Evolutionary conservation across 2,888 invertebrate species (phyloP), one percentile per base, ranked within the genome.

Genomic region (Archips crataeganus): DNA sequence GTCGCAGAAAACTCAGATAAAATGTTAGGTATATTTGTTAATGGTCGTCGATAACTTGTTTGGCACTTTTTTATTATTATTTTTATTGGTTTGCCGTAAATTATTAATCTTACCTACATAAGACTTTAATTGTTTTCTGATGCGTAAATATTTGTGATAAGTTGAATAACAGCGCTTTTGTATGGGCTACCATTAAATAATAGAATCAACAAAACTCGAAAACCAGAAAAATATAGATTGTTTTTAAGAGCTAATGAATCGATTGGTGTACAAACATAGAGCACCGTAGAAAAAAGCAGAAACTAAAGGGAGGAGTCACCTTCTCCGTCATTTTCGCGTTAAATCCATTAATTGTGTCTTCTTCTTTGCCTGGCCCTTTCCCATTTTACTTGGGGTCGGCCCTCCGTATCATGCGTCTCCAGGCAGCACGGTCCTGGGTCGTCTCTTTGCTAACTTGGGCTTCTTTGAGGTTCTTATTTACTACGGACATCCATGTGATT

Each of bases 11-110:
- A 45, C 10, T 36, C 11, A 8, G 13, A 23, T 45, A 39, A 54
- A 47, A 68, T 47, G 13, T 9, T 63, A 59, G 39, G 42, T 63
- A 60, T 64, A 6, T 72, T 64, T 68, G 62, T 51, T 42, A 32
- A 54, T 73, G 59, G 13, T 2, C 10, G 49, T 64, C 11, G 32
- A 34, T 64, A 51, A 39, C 9, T 15, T 47, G 45, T 63, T 63
- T 47, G 45, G 8, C 45, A 34, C 32, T 57, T 32, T 54, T 57
- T 54, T 45, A 54, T 23, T 23, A 54, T 15, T 23, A n/a, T 54
- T 57, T 39, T 62, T 70, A 60, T 71, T 66, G 42, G 32, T 42
- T 60, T 64, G n/a, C 13, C 42, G 11, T 62, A 57, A 57, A 57
- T 57, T 57, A 32, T 10, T 57, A 57, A 57, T 57, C 11, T 57